A percentile compares a stretch with the other conserved stretches of the same genome.
Conservation (phyloP, 2,797 vertebrate genomes). For the Odontamblyopus rebecca region DNA sequence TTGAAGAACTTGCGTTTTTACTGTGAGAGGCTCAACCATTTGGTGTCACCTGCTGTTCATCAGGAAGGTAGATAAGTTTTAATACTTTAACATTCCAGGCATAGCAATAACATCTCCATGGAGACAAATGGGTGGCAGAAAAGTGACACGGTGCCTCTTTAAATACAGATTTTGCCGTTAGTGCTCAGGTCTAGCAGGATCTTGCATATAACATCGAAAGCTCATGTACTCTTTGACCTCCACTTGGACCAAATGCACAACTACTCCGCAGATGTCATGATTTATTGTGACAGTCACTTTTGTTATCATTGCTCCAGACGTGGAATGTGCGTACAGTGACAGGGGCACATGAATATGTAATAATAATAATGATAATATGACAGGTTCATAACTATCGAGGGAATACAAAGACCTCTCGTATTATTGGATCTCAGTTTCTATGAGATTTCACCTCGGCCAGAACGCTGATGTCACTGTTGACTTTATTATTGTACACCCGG, state of each 20-base stretch:
- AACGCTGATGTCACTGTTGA: conserved; percentile 63
- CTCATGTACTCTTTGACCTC: not conserved
- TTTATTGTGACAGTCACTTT: not conserved
- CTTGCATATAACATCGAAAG: not conserved
- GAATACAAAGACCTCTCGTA: conserved; percentile 34
- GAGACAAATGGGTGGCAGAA: no score
- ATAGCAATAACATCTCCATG: no score
- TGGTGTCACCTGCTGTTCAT: no score
- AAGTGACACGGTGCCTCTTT: no score
- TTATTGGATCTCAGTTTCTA: conserved; percentile 50
- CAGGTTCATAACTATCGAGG: conserved; percentile 43
- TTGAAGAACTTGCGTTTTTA: no score
- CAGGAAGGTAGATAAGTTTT: no score
- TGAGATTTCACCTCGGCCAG: conserved; percentile 56
- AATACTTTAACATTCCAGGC: no score
- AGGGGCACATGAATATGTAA: conserved; percentile 24
- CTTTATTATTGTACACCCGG: conserved; percentile 34
- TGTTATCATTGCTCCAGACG: not conserved
- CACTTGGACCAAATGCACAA: not conserved
- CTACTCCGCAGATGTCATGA: not conserved
- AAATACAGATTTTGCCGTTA: no score
- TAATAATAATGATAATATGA: conserved; percentile 41
- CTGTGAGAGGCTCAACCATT: no score
- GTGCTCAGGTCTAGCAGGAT: not conserved
- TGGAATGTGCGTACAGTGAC: conserved; percentile 10